Percentiles rank a stretch among this genome's conserved stretches.
These are phyloP conservation scores for Montipora capitata DNA, from an alignment of 92 coral and sea anemone genomes.

Conservation along the genomic window DNA sequence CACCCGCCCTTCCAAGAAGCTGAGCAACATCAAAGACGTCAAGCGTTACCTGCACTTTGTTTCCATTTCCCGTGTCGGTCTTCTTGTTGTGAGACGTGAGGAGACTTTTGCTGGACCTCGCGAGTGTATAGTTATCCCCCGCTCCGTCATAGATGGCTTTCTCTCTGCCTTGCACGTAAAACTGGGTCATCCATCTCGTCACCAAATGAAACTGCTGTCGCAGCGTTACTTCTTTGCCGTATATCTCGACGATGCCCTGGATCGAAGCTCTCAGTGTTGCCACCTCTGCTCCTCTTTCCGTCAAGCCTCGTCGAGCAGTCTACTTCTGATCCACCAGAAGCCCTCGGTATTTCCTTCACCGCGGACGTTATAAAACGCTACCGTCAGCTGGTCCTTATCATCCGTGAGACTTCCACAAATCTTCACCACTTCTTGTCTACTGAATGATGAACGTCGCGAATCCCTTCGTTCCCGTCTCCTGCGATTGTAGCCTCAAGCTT, in stretches of 20 bases:
- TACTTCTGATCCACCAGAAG: no score
- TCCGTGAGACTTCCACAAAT: no score
- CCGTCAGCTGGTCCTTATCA: no score
- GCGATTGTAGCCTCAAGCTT: background rate
- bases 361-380: no score
- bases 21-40: slow-evolving; percentile 21
- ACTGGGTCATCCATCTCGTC: slow-evolving; percentile 69
- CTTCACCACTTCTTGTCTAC: no score
- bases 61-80: slow-evolving; percentile 62
- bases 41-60: slow-evolving; percentile 54
- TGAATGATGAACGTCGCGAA: background rate
- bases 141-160: no score
- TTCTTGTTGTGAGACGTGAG: slow-evolving; percentile 60
- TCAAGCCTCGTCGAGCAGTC: background rate
- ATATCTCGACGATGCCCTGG: slow-evolving; percentile 46
- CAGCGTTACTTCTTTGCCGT: slow-evolving; percentile 46
- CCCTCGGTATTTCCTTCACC: no score
- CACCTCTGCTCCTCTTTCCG: slow-evolving; percentile 24
- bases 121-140: no score
- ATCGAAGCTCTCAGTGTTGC: slow-evolving; percentile 9
- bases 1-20: slow-evolving; percentile 36
- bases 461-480: slow-evolving; percentile 28
- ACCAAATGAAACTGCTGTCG: slow-evolving; percentile 38
- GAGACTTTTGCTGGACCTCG: slow-evolving; percentile 37
- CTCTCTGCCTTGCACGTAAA: slow-evolving; percentile 54